Conservation (phyloP, 1,140 invertebrate genomes). For the Eciton burchellii region DNA sequence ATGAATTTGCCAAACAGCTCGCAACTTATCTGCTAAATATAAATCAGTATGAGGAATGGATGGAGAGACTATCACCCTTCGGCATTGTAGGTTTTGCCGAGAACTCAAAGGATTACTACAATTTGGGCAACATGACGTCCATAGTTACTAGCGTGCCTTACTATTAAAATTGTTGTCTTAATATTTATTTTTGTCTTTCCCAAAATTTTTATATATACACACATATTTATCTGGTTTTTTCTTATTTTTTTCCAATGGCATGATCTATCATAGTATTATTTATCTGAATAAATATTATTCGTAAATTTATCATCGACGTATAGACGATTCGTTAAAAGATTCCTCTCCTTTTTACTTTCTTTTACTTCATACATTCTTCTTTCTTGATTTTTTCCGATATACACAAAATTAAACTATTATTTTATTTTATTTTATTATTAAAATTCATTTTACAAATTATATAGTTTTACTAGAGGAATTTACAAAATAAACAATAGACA, state of each 20-base stretch:
- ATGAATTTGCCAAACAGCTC: conserved; percentile 78
- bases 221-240: conserved; percentile 13
- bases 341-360: background rate
- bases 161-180: conserved; percentile 78
- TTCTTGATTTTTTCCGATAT: background rate
- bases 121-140: conserved; percentile 79
- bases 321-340: conserved; percentile 24
- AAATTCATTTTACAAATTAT: conserved; percentile 44
- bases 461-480: background rate
- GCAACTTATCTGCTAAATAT: conserved; percentile 81
- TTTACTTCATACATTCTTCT: conserved; percentile 18
- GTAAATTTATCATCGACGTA: conserved; percentile 44
- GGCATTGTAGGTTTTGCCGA: conserved; percentile 76
- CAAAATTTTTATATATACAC: conserved; percentile 9
- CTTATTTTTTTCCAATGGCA: background rate
- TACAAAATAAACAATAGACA: conserved; percentile 4
- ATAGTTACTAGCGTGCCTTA: conserved; percentile 82
- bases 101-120: conserved; percentile 79
- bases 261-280: conserved; percentile 37
- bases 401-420: no score
- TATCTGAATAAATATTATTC: conserved; percentile 42
- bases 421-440: no score
- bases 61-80: conserved; percentile 70
- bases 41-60: conserved; percentile 74
- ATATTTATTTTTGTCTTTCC: background rate